Evolutionary conservation across 2,888 invertebrate species (phyloP).

Genomic region (Drosophila paramelanica): DNA sequence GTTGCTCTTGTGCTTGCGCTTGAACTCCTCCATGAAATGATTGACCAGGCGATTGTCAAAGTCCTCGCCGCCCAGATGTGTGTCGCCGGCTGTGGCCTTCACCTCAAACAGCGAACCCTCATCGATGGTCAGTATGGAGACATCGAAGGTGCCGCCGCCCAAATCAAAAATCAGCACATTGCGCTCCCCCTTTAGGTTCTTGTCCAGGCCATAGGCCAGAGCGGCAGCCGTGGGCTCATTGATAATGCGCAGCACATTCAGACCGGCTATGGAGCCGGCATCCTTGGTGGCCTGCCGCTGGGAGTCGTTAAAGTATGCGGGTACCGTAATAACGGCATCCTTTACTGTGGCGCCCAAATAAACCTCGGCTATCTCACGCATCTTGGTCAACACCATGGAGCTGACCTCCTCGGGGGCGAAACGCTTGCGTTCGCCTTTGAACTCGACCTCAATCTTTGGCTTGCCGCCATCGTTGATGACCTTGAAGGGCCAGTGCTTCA

Average conservation of each 20-base stretch:
- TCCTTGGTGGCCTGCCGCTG: slow-evolving; percentile 95
- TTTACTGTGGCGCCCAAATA: slow-evolving; percentile 90
- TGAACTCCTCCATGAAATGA: slow-evolving; percentile 92
- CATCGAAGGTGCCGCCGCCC: slow-evolving; percentile 96
- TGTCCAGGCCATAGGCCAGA: slow-evolving; percentile 93
- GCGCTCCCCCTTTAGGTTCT: slow-evolving; percentile 90
- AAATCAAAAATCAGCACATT: slow-evolving; percentile 91
- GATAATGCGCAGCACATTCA: slow-evolving; percentile 95
- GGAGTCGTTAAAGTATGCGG: slow-evolving; percentile 93
- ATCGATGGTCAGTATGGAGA: slow-evolving; percentile 94
- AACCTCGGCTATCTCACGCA: slow-evolving; percentile 92
- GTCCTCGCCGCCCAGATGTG: slow-evolving; percentile 92
- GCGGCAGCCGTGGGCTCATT: slow-evolving; percentile 96
- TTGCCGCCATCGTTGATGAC: slow-evolving; percentile 88
- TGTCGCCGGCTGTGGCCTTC: slow-evolving; percentile 92
- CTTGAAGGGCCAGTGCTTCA: slow-evolving; percentile 93
- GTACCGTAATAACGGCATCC: slow-evolving; percentile 93
- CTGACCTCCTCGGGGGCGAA: slow-evolving; percentile 94
- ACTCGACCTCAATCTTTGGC: slow-evolving; percentile 91
- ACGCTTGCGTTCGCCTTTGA: slow-evolving; percentile 90
- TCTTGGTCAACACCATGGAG: slow-evolving; percentile 93
- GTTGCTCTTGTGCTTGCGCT: slow-evolving; percentile 90
- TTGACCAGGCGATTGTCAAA: slow-evolving; percentile 92
- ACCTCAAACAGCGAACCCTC: slow-evolving; percentile 94
- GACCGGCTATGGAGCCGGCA: slow-evolving; percentile 92